These are phyloP conservation scores for Amphipoea oculea DNA, from an alignment of 2,888 invertebrate species.

Conservation along the genomic window DNA sequence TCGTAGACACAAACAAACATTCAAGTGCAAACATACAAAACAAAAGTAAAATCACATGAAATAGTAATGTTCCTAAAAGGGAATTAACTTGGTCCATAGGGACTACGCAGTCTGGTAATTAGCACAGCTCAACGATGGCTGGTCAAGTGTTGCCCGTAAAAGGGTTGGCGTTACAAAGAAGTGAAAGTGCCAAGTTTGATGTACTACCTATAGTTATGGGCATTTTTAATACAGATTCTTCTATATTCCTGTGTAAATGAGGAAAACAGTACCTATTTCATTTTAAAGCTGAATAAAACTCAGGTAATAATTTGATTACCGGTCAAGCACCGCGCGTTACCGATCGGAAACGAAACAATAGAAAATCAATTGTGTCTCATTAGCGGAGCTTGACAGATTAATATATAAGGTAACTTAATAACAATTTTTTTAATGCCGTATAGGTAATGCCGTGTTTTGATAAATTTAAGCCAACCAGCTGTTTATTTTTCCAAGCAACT, in stretches of 20 bases:
- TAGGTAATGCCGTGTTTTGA: neutral
- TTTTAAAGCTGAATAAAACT: constrained; percentile 5
- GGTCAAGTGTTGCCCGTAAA: constrained; percentile 41
- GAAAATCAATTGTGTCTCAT: too few relatives aligned
- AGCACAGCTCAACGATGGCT: constrained; percentile 39
- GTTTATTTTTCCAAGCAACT: neutral
- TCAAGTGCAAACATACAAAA: constrained; percentile 16
- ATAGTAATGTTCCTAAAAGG: constrained; percentile 32
- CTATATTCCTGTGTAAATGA: neutral
- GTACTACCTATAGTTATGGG: neutral
- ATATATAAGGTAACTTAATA: too few relatives aligned
- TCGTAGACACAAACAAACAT: neutral
- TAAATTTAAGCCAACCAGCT: neutral
- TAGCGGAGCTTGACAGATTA: too few relatives aligned
- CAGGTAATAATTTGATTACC: neutral
- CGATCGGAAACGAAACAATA: too few relatives aligned
- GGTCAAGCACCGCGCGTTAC: too few relatives aligned
- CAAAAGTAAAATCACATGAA: constrained; percentile 47
- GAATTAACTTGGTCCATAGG: constrained; percentile 42
- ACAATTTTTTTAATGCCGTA: too few relatives aligned
- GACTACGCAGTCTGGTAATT: constrained; percentile 31
- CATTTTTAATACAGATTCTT: constrained; percentile 10
- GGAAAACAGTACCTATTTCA: neutral
- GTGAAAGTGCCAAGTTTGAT: constrained; percentile 6
- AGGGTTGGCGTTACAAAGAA: constrained; percentile 47